phyloP scores from a whole-genome alignment of 2,888 invertebrate species.

The Peribatodes rhomboidaria region DNA sequence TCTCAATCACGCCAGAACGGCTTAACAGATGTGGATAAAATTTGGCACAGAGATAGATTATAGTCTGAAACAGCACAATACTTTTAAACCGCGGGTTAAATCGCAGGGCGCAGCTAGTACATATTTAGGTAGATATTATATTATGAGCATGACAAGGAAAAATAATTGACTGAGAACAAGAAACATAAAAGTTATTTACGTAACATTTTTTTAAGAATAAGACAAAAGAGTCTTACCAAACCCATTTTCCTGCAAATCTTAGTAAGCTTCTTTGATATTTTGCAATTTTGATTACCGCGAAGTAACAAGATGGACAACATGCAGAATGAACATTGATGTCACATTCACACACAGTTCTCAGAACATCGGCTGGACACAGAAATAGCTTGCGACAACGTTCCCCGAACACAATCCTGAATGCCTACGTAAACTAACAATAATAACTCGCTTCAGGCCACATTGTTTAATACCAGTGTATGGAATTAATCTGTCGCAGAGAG shows the following conservation, averaged over 20 bases:
- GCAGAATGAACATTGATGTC: slow-evolving; percentile 30
- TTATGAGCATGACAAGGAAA: too few relatives aligned
- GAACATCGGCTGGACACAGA: slow-evolving; percentile 58
- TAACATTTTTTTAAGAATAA: slow-evolving; percentile 1
- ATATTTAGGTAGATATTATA: too few relatives aligned
- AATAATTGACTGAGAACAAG: too few relatives aligned
- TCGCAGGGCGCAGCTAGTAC: too few relatives aligned
- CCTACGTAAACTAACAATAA: slow-evolving; percentile 44
- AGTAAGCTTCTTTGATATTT: slow-evolving; percentile 6
- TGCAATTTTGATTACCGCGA: slow-evolving; percentile 18
- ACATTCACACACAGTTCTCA: slow-evolving; percentile 54
- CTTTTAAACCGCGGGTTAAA: too few relatives aligned
- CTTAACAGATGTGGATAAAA: too few relatives aligned
- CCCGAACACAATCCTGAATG: slow-evolving; percentile 53
- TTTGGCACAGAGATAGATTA: too few relatives aligned
- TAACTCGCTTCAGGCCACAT: slow-evolving; percentile 38
- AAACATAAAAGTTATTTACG: too few relatives aligned
- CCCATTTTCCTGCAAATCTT: slow-evolving; percentile 16
- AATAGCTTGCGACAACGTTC: slow-evolving; percentile 64
- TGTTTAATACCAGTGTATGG: slow-evolving; percentile 24
- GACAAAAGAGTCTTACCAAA: slow-evolving; percentile 20
- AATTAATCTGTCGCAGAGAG: slow-evolving; percentile 17
- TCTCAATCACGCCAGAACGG: too few relatives aligned
- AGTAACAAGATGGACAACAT: slow-evolving; percentile 23
- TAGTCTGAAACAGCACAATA: too few relatives aligned